A percentile compares a stretch with the other conserved stretches of the same genome.
Evolutionary conservation across 1,140 invertebrate genomes (phyloP).

Genomic region (Coelopa frigida): DNA sequence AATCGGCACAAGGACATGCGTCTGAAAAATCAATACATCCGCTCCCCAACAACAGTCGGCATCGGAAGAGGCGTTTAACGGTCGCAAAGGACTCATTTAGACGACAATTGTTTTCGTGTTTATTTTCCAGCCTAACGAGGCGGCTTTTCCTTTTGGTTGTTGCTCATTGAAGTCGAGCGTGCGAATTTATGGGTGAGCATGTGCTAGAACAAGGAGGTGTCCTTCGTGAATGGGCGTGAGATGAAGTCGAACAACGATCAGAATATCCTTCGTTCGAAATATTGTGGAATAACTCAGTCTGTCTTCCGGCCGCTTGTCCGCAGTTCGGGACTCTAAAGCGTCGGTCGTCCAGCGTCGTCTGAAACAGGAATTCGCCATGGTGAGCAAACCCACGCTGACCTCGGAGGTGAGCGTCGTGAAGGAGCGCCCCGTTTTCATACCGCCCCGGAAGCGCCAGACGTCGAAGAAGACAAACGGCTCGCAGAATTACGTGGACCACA

Average conservation of each 20-base stretch:
- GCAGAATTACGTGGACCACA: constrained; percentile 53
- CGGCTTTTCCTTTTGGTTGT: not conserved
- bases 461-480: constrained; percentile 48
- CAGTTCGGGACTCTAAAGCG: not conserved
- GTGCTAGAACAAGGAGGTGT: not conserved
- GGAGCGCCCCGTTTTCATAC: constrained; percentile 53
- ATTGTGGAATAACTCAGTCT: not conserved
- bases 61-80: too few species aligned
- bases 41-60: too few species aligned
- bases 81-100: too few species aligned
- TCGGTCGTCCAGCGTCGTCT: too few species aligned
- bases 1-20: too few species aligned
- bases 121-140: not conserved
- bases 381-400: constrained; percentile 27
- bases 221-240: not conserved
- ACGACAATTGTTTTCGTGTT: not conserved
- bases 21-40: too few species aligned
- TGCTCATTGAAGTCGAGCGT: too few species aligned
- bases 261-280: not conserved
- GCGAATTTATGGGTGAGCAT: not conserved
- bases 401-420: constrained; percentile 35
- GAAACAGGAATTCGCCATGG: too few species aligned
- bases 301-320: not conserved
- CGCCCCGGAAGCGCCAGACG: constrained; percentile 51
- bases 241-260: not conserved